phyloP scores from a whole-genome alignment of 2,113 vertebrate genomes.

The Calidris pugnax region DNA sequence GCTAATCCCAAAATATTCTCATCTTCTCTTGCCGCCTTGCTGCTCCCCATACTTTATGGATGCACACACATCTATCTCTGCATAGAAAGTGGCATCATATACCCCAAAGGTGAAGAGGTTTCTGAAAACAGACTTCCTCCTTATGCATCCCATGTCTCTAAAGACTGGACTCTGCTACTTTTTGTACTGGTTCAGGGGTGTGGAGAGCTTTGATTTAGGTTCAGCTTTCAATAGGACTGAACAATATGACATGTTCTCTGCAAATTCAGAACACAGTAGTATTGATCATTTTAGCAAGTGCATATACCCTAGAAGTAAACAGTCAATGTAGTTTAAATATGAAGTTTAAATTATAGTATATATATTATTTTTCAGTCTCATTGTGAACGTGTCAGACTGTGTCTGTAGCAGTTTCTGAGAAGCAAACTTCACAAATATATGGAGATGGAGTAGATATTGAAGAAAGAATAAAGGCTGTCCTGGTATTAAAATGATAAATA shows the following conservation, averaged over 20 bases:
- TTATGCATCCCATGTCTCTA: background rate
- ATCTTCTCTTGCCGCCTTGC: background rate
- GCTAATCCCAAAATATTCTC: background rate
- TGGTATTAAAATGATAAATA: background rate
- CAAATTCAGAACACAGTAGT: background rate
- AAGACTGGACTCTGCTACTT: background rate
- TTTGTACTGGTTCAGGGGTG: background rate
- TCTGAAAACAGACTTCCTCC: background rate
- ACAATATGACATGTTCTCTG: fast-evolving
- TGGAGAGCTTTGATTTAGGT: background rate
- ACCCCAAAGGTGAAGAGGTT: background rate
- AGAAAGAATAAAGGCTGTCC: background rate
- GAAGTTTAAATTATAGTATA: background rate
- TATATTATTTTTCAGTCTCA: background rate
- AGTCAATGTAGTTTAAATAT: background rate
- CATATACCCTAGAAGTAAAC: background rate
- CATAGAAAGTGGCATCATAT: background rate
- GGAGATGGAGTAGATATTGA: background rate
- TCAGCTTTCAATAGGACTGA: background rate
- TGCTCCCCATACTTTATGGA: background rate
- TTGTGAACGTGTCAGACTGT: background rate
- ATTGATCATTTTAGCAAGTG: background rate
- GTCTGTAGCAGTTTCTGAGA: background rate
- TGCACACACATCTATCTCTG: background rate
- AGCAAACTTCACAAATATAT: background rate